A percentile compares a stretch with the other conserved stretches of the same genome.
phyloP scores from a whole-genome alignment of 2,888 invertebrate species.

The Drosophila anceps region DNA sequence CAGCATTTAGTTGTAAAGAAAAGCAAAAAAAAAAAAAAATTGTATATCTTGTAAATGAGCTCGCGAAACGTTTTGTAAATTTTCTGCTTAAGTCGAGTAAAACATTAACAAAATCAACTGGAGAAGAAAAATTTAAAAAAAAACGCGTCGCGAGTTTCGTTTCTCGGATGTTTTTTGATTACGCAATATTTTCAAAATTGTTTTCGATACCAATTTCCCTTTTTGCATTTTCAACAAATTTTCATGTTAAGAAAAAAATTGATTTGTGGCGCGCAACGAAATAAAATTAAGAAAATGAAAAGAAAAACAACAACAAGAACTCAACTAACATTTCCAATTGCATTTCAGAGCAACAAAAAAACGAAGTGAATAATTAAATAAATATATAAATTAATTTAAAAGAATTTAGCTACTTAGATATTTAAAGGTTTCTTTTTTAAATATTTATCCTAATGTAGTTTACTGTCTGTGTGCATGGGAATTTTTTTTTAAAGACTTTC shows the following conservation, averaged over 20 bases:
- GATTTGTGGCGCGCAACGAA: constrained; percentile 44
- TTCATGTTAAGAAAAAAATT: constrained; percentile 9
- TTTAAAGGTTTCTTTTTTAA: constrained; percentile 58
- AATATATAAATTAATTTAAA: constrained; percentile 20
- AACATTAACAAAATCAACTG: not conserved
- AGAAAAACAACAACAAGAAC: constrained; percentile 10
- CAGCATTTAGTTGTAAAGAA: constrained; percentile 65
- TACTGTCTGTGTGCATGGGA: constrained; percentile 51
- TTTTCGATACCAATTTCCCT: constrained; percentile 4
- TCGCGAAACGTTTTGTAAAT: constrained; percentile 39
- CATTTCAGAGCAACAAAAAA: constrained; percentile 60
- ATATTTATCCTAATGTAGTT: constrained; percentile 55
- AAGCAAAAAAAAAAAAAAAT: constrained; percentile 5
- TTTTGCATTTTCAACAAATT: constrained; percentile 22
- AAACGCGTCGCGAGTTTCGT: constrained; percentile 40
- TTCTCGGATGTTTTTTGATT: constrained; percentile 27
- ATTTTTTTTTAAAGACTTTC: constrained; percentile 54
- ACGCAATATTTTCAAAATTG: constrained; percentile 26
- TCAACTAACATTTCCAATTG: constrained; percentile 64
- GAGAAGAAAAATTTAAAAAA: constrained; percentile 17
- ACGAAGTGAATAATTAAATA: constrained; percentile 13
- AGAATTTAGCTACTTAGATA: constrained; percentile 44
- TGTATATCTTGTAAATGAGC: constrained; percentile 55
- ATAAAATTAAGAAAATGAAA: constrained; percentile 34
- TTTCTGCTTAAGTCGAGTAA: constrained; percentile 21